Base-by-base conservation (phyloP, 2,888 invertebrate species). In the Dione vanillae region DNA sequence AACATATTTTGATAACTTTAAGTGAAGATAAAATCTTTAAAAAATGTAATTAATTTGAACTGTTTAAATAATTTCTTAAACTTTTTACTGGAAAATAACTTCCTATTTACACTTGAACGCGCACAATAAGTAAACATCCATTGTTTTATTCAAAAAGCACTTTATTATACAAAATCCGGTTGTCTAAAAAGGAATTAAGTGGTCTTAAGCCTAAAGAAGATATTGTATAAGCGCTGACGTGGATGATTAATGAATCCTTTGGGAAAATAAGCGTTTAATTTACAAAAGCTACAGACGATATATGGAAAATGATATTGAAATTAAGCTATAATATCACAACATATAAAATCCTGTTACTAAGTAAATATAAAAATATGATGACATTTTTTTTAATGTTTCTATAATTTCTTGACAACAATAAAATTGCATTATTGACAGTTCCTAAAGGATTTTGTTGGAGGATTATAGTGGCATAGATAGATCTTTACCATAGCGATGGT, bases 241-340 rank as follows among this genome's bases (percentile, higher is more conserved):
- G 45, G 73, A 74, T 75, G 76, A 76, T 76, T 75, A 76, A 76
- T 76, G 75, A 75, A 75, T 72, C 73, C 72, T 75, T 72, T 58
- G 68, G 64, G 65, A 68, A 69, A 69, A 61, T 67, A 69, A 71
- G 20, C 71, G 45, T 71, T 69, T 54, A 67, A 56, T 68, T 71
- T 58, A 70, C 61, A 68, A 68, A 45, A 67, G 51, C 65, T 67
- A 59, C 37, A 59, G 43, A 45, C 20, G 27, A 27, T 58, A 40
- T 68, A 41, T 61, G 51, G 41, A 52, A 61, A 52, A 68, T 49
- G 47, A 64, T 64, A 49, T 51, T 20, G 64, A 64, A 14, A 51
- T 20, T 35, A 37, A 35, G 27, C 37, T 49, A 51, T 61, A 43
- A 20, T 20, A 47, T 12, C 47, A 16, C 27, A 62, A 37, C 10